Conservation (phyloP, 2,113 vertebrate genomes). For the Sceloporus tristichus region DNA sequence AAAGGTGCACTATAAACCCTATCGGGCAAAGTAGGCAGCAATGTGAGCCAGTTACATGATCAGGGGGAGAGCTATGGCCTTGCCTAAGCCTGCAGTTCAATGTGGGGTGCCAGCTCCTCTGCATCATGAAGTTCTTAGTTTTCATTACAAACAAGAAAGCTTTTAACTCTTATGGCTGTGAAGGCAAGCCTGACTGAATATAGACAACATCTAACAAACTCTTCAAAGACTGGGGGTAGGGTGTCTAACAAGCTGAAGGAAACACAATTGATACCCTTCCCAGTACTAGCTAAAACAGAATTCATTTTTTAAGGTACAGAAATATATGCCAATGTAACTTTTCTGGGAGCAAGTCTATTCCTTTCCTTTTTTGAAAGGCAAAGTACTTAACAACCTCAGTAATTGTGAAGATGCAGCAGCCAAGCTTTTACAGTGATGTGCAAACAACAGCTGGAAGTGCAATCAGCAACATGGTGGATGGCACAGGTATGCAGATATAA, state of each 20-base stretch:
- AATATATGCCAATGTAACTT: conserved; percentile 7
- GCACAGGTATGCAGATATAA: background rate
- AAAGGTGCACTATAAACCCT: background rate
- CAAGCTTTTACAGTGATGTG: conserved; percentile 25
- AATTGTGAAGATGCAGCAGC: conserved; percentile 18
- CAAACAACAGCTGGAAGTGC: conserved; percentile 11
- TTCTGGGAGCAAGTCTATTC: background rate
- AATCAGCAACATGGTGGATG: conserved; percentile 1
- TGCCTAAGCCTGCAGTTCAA: background rate
- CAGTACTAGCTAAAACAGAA: background rate
- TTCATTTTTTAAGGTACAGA: background rate
- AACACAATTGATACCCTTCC: background rate
- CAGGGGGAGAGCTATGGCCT: background rate
- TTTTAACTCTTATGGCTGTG: background rate
- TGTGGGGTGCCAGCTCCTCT: background rate
- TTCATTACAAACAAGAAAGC: background rate
- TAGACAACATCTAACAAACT: background rate
- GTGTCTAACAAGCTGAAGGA: background rate
- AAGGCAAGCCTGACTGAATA: background rate
- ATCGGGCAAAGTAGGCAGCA: background rate
- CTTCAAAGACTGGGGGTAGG: background rate
- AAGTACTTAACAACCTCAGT: conserved; percentile 38
- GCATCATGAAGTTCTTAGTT: background rate
- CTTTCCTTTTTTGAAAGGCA: conserved; percentile 1
- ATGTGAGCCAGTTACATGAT: background rate